Percentiles rank a stretch among this genome's conserved stretches.
phyloP scores from a whole-genome alignment of 2,888 invertebrate species.

The Eudasyphora cyanicolor region DNA sequence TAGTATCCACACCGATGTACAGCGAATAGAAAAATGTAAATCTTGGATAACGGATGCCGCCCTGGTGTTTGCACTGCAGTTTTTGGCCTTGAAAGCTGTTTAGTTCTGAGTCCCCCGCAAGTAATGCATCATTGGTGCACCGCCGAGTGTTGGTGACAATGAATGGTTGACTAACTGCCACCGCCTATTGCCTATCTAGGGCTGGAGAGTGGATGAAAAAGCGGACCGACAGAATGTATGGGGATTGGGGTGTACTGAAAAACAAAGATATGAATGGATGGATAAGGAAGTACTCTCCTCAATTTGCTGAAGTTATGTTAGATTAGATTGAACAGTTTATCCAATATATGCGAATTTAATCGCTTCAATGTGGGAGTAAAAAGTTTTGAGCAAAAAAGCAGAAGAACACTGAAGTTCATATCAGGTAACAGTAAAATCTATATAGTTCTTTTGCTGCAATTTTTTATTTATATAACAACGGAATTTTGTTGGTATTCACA shows the following conservation, averaged over 20 bases:
- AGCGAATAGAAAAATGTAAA: conserved; percentile 21
- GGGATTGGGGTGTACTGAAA: background rate
- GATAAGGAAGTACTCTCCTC: too few relatives aligned
- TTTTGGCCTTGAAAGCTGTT: conserved; percentile 61
- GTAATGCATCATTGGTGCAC: conserved; percentile 44
- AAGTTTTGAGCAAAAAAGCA: too few relatives aligned
- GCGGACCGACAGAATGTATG: background rate
- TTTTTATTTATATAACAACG: too few relatives aligned
- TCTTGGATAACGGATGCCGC: conserved; percentile 35
- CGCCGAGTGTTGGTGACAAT: background rate
- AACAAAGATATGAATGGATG: background rate
- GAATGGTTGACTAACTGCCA: background rate
- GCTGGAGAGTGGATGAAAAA: conserved; percentile 18
- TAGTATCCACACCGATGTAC: conserved; percentile 5
- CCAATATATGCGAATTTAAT: too few relatives aligned
- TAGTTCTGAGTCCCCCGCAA: conserved; percentile 30
- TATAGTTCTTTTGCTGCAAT: too few relatives aligned
- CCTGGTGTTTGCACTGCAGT: conserved; percentile 38
- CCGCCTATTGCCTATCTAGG: conserved; percentile 13
- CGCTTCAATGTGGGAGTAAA: too few relatives aligned
- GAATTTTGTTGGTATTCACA: too few relatives aligned
- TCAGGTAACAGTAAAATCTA: too few relatives aligned
- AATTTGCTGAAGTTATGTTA: too few relatives aligned
- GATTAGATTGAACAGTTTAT: too few relatives aligned
- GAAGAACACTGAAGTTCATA: too few relatives aligned